Evolutionary conservation across 2,113 vertebrate genomes (phyloP).

Genomic region (Rafetus swinhoei): DNA sequence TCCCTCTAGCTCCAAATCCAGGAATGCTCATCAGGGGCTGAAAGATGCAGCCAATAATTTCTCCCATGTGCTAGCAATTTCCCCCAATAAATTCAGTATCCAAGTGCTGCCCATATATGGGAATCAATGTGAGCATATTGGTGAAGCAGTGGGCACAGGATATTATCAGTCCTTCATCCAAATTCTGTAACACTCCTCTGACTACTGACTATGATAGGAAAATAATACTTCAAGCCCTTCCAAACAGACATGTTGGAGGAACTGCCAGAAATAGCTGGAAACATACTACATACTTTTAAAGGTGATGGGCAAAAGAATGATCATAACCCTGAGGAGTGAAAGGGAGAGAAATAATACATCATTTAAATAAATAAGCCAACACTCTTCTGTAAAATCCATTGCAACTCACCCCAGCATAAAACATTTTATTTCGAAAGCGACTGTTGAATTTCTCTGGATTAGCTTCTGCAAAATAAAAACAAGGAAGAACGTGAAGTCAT

Average conservation of each 20-base stretch:
- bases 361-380: background rate
- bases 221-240: background rate
- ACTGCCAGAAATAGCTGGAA: background rate
- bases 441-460: constrained; percentile 98
- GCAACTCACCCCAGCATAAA: constrained; percentile 94
- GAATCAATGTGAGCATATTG: background rate
- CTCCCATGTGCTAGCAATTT: background rate
- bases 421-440: constrained; percentile 97
- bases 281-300: background rate
- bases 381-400: background rate
- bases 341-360: background rate
- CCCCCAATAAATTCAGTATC: background rate
- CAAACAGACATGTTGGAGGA: background rate
- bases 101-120: background rate
- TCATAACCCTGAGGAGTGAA: background rate
- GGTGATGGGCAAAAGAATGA: background rate
- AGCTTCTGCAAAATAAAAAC: constrained; percentile 84
- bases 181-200: background rate
- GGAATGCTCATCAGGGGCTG: background rate
- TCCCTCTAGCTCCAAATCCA: background rate
- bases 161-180: background rate
- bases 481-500: background rate
- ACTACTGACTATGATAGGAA: background rate
- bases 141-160: background rate
- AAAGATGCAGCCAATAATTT: background rate